Conservation (phyloP, 2,888 invertebrate genomes). For the Drosophila austrosaltans region DNA sequence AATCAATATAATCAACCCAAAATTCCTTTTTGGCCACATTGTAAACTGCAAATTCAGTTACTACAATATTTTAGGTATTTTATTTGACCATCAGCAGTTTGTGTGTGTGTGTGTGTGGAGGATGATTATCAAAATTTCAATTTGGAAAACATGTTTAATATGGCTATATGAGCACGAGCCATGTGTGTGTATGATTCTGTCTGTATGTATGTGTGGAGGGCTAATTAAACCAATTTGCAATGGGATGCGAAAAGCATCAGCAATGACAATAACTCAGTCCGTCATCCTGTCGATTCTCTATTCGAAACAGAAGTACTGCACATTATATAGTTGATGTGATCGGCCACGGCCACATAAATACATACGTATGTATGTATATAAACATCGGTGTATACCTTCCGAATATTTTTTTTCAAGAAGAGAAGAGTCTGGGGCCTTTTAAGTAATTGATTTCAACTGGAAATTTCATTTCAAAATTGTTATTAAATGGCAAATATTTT, state of each 20-base stretch:
- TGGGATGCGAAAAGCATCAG: not conserved
- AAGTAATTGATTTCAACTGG: too few species aligned
- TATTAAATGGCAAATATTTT: too few species aligned
- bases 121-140: not conserved
- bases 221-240: slow-evolving; percentile 2
- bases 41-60: slow-evolving; percentile 44
- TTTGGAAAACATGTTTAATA: not conserved
- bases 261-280: not conserved
- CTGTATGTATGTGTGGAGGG: not conserved
- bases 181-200: not conserved
- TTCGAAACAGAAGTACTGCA: too few species aligned
- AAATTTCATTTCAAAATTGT: too few species aligned
- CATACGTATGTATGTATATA: too few species aligned
- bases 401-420: too few species aligned
- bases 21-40: slow-evolving; percentile 5
- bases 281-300: not conserved
- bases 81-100: slow-evolving; percentile 1
- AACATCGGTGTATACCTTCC: too few species aligned
- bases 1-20: slow-evolving; percentile 61
- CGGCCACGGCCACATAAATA: too few species aligned
- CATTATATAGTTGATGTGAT: too few species aligned
- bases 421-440: too few species aligned
- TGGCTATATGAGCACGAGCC: too few species aligned
- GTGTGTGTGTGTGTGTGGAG: not conserved
- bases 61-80: slow-evolving; percentile 25